phyloP scores from a whole-genome alignment of 2,797 vertebrate genomes.

The Onychomys leucogaster region DNA sequence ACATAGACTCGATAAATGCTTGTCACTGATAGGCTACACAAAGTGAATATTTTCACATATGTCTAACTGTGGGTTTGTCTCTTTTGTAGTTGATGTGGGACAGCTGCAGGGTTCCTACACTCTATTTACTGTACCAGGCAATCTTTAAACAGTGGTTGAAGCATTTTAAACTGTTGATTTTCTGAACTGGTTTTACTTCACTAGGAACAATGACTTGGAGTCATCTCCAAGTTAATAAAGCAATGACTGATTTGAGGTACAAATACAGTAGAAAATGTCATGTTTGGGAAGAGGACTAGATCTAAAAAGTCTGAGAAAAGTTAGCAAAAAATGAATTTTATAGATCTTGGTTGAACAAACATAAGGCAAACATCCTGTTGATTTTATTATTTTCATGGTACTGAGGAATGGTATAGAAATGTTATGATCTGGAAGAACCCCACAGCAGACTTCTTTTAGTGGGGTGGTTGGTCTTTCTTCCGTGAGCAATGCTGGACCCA shows the following conservation, averaged over 20 bases:
- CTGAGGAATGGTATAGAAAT: not conserved
- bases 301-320: not conserved
- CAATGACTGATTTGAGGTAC: not conserved
- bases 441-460: not conserved
- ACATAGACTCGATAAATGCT: not conserved
- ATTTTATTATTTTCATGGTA: constrained; percentile 41
- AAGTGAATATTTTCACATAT: not conserved
- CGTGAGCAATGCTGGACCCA: not conserved
- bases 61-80: not conserved
- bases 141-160: constrained; percentile 33
- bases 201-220: constrained; percentile 49
- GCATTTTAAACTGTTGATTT: constrained; percentile 55
- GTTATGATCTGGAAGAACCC: not conserved
- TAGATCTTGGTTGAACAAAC: not conserved
- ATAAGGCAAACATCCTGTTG: not conserved
- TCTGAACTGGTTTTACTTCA: not conserved
- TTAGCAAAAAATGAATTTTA: not conserved
- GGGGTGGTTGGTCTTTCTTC: not conserved
- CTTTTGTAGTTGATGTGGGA: constrained; percentile 22
- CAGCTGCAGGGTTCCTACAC: not conserved
- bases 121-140: not conserved
- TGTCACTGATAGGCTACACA: not conserved
- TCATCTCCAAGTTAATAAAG: constrained; percentile 22
- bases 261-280: not conserved
- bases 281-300: constrained; percentile 11